Base-by-base conservation (phyloP, 2,888 invertebrate genomes). In the Polydrusus pterygomalis region DNA sequence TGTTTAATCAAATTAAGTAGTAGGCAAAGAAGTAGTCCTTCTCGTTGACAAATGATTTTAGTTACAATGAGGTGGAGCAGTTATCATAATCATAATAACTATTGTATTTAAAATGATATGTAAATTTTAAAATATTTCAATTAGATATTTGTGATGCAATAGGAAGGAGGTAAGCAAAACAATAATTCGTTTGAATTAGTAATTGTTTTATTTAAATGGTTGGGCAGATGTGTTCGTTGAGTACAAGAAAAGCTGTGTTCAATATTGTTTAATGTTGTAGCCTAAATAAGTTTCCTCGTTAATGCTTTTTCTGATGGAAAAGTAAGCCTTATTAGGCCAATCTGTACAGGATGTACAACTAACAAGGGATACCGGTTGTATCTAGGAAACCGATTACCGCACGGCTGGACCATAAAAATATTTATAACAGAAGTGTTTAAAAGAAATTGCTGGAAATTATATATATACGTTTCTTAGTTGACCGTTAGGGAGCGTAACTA, bases 91-190 rank as follows among this genome's bases (percentile, higher is more conserved):
- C 17, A 60, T 60, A 38, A 60, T 5, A 60, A 60, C 58, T 38
- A 60, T 60, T 60, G 58, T 60, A 38, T 60, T 60, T 60, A 38
- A 60, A 60, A 60, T 60, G 58, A 60, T 60, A 60, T 60, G 58
- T 60, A 40, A 60, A 60, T 60, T 47, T 38, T 5, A 34, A 38
- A 60, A 60, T 60, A 60, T 38, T 38, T 38, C 38, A 60, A 40
- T 60, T 38, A n/a, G n/a, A n/a, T n/a, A 60, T 38, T 15, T 10
- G 17, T 18, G 38, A 38, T 60, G 58, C 17, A 38, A 60, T 60
- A 10, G 30, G 1, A 17, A 10, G 30, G 1, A 17, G 30, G 9
- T 15, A 15, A 9, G 20, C n/a, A 11, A 34, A 56, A 38, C 18
- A 25, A 51, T 34, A 58, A 17, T 10, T 38, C 11, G 38, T 60